phyloP scores from a whole-genome alignment of 2,113 vertebrate species.

The Erinaceus europaeus region DNA sequence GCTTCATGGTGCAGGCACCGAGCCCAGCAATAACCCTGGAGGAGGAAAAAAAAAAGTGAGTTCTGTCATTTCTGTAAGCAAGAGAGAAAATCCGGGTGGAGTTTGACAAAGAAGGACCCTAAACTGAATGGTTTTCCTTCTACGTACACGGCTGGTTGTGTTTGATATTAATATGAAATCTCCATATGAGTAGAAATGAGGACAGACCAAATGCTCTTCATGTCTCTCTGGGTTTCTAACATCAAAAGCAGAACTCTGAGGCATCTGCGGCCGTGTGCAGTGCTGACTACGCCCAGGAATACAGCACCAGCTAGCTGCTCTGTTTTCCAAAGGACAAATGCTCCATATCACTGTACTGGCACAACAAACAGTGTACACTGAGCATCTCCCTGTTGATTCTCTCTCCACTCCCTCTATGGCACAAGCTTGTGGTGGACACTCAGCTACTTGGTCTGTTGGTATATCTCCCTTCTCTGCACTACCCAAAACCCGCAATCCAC shows the following conservation, averaged over 20 bases:
- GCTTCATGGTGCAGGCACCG: too few species aligned
- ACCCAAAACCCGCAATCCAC: background rate
- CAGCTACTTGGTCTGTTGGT: background rate
- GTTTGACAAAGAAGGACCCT: background rate
- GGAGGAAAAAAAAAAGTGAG: too few species aligned
- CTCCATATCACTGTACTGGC: background rate
- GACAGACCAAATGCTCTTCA: conserved; percentile 23
- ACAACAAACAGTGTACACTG: background rate
- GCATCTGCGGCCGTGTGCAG: background rate
- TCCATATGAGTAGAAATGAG: conserved; percentile 41
- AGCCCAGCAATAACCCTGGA: too few species aligned
- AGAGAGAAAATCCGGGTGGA: conserved; percentile 30
- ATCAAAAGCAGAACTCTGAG: conserved; percentile 49
- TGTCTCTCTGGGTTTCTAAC: conserved; percentile 43
- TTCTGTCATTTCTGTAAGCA: background rate
- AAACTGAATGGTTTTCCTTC: conserved; percentile 50
- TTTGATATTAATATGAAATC: conserved; percentile 46
- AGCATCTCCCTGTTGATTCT: background rate
- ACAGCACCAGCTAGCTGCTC: background rate
- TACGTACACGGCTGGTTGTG: conserved; percentile 9
- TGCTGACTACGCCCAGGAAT: background rate
- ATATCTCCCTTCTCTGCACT: background rate
- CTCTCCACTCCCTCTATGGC: background rate
- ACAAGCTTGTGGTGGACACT: background rate
- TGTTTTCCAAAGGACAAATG: background rate